Evolutionary conservation across 2,888 invertebrate genomes (phyloP).

Genomic region (Ecdyonurus torrentis): DNA sequence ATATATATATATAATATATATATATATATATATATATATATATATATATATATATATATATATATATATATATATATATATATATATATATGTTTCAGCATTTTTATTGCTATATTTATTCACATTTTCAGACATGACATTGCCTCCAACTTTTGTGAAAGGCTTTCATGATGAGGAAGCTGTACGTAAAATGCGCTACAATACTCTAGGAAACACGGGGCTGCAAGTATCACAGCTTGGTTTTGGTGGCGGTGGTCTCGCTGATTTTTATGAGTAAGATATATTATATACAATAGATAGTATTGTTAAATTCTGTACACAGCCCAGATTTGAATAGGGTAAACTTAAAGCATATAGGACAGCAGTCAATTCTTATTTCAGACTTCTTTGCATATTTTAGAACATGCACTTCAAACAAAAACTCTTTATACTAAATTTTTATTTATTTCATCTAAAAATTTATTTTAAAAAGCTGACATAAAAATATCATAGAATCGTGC

Average conservation of each 20-base stretch:
- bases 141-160: slow-evolving; percentile 44
- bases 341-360: too few species aligned
- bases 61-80: neutral
- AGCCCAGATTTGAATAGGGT: too few species aligned
- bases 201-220: slow-evolving; percentile 53
- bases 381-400: too few species aligned
- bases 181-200: slow-evolving; percentile 53
- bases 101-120: neutral
- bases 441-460: too few species aligned
- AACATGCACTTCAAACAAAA: too few species aligned
- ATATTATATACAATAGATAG: too few species aligned
- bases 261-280: slow-evolving; percentile 56
- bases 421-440: too few species aligned
- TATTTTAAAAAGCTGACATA: too few species aligned
- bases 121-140: neutral
- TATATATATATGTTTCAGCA: neutral
- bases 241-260: slow-evolving; percentile 59
- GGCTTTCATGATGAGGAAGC: slow-evolving; percentile 43
- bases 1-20: neutral
- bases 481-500: too few species aligned
- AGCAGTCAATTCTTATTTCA: too few species aligned
- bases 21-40: neutral
- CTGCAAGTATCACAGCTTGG: slow-evolving; percentile 52
- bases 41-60: neutral
- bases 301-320: too few species aligned